These are phyloP conservation scores for Panurus biarmicus DNA, from an alignment of 2,113 vertebrate genomes.

Conservation along the genomic window DNA sequence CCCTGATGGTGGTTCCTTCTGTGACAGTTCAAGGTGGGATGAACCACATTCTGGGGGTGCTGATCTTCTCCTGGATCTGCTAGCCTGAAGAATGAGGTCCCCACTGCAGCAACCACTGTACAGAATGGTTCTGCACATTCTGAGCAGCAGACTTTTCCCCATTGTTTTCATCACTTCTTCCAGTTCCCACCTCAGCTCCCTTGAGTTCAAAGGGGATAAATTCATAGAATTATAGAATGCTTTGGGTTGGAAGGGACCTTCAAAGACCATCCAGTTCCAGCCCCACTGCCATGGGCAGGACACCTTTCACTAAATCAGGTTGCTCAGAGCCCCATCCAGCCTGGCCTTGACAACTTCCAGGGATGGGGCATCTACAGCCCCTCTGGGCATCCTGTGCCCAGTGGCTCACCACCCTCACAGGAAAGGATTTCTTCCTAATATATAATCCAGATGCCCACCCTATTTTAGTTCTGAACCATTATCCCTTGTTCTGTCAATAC, in stretches of 20 bases:
- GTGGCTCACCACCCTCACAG: neutral
- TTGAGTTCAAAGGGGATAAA: neutral
- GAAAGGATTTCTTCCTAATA: neutral
- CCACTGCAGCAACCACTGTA: neutral
- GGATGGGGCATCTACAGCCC: neutral
- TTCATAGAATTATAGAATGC: neutral
- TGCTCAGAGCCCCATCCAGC: neutral
- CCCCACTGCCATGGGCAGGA: neutral
- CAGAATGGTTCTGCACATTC: neutral
- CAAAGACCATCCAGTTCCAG: neutral
- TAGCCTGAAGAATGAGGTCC: neutral
- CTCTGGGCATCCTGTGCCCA: neutral
- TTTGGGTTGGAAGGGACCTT: neutral
- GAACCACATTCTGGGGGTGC: accelerated
- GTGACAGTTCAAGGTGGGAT: neutral
- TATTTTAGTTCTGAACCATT: neutral
- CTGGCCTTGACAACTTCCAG: neutral
- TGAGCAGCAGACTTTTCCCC: neutral
- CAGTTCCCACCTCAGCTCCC: neutral
- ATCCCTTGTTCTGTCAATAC: neutral
- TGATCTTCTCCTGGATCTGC: neutral
- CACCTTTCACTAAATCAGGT: neutral
- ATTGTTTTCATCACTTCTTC: neutral
- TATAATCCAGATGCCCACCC: neutral
- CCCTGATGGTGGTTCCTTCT: neutral